Evolutionary conservation across 2,888 invertebrate species (phyloP).

Genomic region (Orthonevra nobilis): DNA sequence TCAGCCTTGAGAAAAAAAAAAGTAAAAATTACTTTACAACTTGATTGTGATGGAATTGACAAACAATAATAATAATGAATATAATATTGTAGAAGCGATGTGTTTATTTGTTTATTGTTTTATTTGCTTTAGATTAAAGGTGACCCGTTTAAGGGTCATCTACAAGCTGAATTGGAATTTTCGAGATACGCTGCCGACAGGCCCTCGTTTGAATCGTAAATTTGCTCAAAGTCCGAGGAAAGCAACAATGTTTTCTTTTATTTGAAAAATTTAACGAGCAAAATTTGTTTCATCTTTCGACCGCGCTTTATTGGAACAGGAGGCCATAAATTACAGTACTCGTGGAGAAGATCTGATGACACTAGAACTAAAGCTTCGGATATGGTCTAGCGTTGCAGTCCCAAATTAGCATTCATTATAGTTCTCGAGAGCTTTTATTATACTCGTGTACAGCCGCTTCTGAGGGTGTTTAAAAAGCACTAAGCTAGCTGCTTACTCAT

Average conservation of each 20-base stretch:
- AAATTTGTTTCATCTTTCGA: no score
- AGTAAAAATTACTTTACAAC: background rate
- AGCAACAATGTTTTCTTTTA: no score
- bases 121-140: background rate
- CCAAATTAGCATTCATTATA: conserved; percentile 6
- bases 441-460: no score
- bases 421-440: no score
- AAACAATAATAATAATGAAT: background rate
- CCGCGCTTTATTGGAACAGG: no score
- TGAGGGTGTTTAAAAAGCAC: background rate
- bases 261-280: background rate
- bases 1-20: no score
- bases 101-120: background rate
- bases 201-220: background rate
- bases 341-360: background rate
- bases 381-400: background rate
- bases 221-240: no score
- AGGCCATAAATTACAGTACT: background rate
- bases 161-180: background rate
- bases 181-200: background rate
- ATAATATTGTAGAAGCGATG: no score
- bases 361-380: no score
- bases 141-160: background rate
- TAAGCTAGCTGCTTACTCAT: background rate
- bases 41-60: background rate